These are phyloP conservation scores for Drosophila atripex DNA, from an alignment of 2,888 invertebrate species.

Conservation along the genomic window DNA sequence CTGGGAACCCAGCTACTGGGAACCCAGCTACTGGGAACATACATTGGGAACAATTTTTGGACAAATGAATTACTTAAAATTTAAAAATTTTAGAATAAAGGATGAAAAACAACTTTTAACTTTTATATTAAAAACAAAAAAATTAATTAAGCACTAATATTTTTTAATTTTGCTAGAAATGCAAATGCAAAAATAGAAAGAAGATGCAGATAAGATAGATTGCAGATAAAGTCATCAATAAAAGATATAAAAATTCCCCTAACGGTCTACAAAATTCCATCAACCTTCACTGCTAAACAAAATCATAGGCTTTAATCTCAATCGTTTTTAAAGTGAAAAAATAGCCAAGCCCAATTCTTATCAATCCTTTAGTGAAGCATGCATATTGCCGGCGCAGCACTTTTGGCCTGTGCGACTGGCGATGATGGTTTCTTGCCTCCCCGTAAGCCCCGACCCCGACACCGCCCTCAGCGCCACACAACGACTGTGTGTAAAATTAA, in stretches of 20 bases:
- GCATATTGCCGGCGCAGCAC: slow-evolving; percentile 20
- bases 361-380: slow-evolving; percentile 68
- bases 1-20: too few species aligned
- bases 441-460: not conserved
- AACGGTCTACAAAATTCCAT: not conserved
- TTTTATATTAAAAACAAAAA: too few species aligned
- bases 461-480: slow-evolving; percentile 34
- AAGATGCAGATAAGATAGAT: too few species aligned
- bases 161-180: too few species aligned
- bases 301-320: not conserved
- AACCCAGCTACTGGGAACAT: too few species aligned
- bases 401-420: slow-evolving; percentile 9
- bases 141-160: too few species aligned
- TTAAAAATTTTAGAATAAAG: too few species aligned
- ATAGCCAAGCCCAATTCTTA: slow-evolving; percentile 59
- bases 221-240: too few species aligned
- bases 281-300: not conserved
- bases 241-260: not conserved
- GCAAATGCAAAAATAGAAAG: too few species aligned
- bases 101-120: too few species aligned
- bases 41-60: too few species aligned
- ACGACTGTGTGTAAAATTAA: slow-evolving; percentile 63
- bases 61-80: too few species aligned
- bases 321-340: not conserved
- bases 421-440: not conserved